Percentiles rank a stretch among this genome's conserved stretches.
These are phyloP conservation scores for Tympanuchus pallidicinctus DNA, from an alignment of 2,113 vertebrate species.

Conservation along the genomic window DNA sequence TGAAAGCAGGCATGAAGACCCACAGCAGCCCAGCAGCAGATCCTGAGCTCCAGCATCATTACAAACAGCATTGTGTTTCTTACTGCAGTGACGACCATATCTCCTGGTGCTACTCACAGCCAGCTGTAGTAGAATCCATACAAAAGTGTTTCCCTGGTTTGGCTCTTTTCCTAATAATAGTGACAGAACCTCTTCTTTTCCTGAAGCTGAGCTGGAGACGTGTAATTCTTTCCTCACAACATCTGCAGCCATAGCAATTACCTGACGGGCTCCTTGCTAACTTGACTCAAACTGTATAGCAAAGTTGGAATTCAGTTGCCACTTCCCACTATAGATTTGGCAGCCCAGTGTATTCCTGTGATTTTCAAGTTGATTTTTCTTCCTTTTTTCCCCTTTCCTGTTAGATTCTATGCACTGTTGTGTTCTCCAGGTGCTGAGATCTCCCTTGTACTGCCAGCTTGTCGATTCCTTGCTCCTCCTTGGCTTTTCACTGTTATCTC, in stretches of 20 bases:
- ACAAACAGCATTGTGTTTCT: background rate
- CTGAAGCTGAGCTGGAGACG: background rate
- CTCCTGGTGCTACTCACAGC: background rate
- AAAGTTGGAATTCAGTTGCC: background rate
- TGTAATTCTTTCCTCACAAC: background rate
- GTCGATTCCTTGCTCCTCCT: background rate
- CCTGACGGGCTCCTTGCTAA: background rate
- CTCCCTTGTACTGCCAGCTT: background rate
- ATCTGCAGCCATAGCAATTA: background rate
- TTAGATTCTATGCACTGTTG: background rate
- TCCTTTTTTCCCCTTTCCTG: background rate
- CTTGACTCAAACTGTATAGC: background rate
- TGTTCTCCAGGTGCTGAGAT: background rate
- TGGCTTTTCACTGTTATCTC: background rate
- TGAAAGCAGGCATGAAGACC: background rate
- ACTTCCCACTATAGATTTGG: background rate
- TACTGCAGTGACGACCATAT: fast-evolving
- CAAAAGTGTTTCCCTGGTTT: background rate
- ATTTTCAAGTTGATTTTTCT: background rate
- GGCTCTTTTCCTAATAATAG: background rate
- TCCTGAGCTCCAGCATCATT: background rate
- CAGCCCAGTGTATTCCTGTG: background rate
- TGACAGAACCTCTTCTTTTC: background rate
- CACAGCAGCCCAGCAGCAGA: background rate
- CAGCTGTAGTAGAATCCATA: background rate